Percentiles rank a stretch among this genome's conserved stretches.
Evolutionary conservation across 2,113 vertebrate species (phyloP).

Genomic region (Athene noctua): DNA sequence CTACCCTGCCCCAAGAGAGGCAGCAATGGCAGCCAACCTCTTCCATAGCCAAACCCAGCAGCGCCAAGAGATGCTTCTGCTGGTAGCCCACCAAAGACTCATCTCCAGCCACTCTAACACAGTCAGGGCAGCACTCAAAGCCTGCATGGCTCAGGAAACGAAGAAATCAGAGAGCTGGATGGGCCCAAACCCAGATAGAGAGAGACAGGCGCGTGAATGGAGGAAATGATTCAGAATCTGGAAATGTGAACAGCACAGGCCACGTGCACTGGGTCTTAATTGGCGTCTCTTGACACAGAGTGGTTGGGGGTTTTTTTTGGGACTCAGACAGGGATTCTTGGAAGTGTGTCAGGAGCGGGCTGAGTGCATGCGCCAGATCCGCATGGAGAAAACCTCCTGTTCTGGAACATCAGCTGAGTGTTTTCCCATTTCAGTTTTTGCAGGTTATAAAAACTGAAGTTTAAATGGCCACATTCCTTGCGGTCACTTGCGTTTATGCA

Average conservation of each 20-base stretch:
- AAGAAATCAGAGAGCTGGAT: not conserved
- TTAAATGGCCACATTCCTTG: not conserved
- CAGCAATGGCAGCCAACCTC: accelerated
- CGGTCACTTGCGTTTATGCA: not conserved
- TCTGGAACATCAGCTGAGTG: not conserved
- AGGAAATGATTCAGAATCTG: constrained; percentile 41
- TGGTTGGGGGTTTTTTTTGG: not conserved
- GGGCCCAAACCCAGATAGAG: not conserved
- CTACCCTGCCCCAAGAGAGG: not conserved
- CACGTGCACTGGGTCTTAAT: not conserved
- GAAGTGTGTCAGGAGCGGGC: not conserved
- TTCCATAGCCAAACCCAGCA: not conserved
- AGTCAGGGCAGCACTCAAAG: not conserved
- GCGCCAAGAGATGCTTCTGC: not conserved
- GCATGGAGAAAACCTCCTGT: not conserved
- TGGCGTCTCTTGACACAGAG: not conserved
- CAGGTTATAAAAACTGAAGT: not conserved
- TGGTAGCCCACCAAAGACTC: not conserved
- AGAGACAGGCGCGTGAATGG: accelerated
- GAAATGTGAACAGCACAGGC: constrained; percentile 3
- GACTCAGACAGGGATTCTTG: constrained; percentile 25
- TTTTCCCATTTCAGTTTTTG: not conserved
- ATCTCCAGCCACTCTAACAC: not conserved
- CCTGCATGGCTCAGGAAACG: not conserved
- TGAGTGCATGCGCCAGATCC: not conserved